Evolutionary conservation across 1,140 invertebrate species (phyloP), one percentile per base, ranked within the genome.

Genomic region (Nebria ingens): DNA sequence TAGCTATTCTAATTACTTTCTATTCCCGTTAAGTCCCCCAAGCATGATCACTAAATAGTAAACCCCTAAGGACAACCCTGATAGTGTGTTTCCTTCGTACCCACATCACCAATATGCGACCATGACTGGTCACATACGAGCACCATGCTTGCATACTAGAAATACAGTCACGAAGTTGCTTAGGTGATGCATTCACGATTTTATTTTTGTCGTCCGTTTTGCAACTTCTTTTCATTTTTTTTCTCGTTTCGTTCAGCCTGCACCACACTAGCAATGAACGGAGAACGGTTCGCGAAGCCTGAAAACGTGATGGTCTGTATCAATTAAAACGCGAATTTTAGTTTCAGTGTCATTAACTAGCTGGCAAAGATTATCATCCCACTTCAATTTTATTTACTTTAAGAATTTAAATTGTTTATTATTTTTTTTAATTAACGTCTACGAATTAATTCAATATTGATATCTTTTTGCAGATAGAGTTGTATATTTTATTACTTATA

Each of bases 131-230:
- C 40, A 12, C 40, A 11, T 4, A 17, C 6, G 9, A 11, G 3
- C 9, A 45, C 40, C 40, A 45, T 17, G 17, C 40, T 4, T 17
- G 40, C 40, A 45, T 17, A 45, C 40, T 4, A 9, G 40, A 6
- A 12, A 45, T 17, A 17, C 40, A 12, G 6, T 9, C 40, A 45
- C 40, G 40, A 45, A 45, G 25, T 34, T 34, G 25, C 40, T 12
- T 45, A 45, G 40, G 40, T 45, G 40, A 45, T 45, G 40, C 40
- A 45, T 45, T 45, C 40, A 45, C 40, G 40, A 45, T 45, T 45
- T 45, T 45, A 45, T 45, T 45, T 34, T 45, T 45, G 40, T 45
- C 40, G 9, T 17, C 4, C 40, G 40, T 45, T 11, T 3, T 9
- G 9, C 17, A 17, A 17, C 40, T 9, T 12, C 17, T 45, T 45